Percentiles rank a stretch among this genome's conserved stretches.
Conservation (phyloP, 2,888 invertebrate genomes). For the Allolobophora icterica region DNA sequence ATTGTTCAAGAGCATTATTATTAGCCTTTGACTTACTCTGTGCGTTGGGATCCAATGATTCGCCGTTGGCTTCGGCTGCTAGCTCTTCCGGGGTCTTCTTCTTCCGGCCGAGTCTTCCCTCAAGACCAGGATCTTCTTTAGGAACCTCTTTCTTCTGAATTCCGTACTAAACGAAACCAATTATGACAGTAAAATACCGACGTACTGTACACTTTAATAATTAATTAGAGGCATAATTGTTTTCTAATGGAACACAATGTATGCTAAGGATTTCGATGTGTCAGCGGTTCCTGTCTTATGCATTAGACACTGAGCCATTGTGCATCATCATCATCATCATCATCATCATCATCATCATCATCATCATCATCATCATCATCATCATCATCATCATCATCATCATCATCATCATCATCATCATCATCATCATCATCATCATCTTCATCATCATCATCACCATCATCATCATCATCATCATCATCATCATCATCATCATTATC, state of each 20-base stretch:
- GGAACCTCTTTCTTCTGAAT: conserved; percentile 95
- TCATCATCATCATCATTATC: conserved; percentile 31
- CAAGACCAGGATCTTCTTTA: conserved; percentile 54
- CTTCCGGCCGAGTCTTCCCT: conserved; percentile 82
- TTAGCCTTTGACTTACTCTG: background rate
- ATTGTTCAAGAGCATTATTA: background rate
- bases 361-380: conserved; percentile 32
- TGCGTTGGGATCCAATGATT: conserved; percentile 8
- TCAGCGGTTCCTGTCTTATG: background rate
- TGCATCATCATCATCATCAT: background rate
- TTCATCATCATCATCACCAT: conserved; percentile 28
- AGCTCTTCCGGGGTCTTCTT: conserved; percentile 98
- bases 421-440: conserved; percentile 31
- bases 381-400: conserved; percentile 33
- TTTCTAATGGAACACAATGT: too few relatives aligned
- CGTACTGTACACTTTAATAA: too few relatives aligned
- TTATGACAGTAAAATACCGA: background rate
- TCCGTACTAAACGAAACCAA: conserved; percentile 78
- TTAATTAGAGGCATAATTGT: too few relatives aligned
- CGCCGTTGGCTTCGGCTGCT: conserved; percentile 81
- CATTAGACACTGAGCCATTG: background rate
- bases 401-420: conserved; percentile 32
- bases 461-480: too few relatives aligned
- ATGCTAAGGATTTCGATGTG: background rate
- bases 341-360: conserved; percentile 33